Conservation (phyloP, 2,888 invertebrate species). For the Cremastinae sp. region DNA sequence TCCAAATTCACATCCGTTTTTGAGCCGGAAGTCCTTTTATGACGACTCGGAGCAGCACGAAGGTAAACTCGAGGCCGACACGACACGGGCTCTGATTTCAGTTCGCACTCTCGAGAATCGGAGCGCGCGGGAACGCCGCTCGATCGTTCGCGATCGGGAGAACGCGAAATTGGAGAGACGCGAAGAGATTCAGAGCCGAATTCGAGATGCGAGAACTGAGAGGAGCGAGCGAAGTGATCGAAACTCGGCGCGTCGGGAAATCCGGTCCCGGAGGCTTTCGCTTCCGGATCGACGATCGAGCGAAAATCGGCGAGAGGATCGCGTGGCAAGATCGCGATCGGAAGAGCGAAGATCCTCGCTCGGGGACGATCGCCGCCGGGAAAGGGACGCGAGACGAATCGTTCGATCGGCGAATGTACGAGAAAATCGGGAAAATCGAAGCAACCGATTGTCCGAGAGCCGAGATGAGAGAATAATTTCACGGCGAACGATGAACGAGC, state of each 20-base stretch:
- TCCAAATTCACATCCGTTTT: constrained; percentile 68
- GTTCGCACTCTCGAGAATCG: constrained; percentile 9
- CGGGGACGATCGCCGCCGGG: constrained; percentile 12
- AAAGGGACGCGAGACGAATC: constrained; percentile 8
- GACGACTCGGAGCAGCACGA: constrained; percentile 56
- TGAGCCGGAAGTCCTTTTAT: constrained; percentile 55
- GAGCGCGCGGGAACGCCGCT: constrained; percentile 35
- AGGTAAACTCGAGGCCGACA: constrained; percentile 1
- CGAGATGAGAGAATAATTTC: no score
- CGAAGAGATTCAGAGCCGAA: no score
- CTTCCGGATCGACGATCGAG: constrained; percentile 38
- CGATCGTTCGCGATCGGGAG: constrained; percentile 28
- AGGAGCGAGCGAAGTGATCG: neutral
- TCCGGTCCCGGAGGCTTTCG: no score
- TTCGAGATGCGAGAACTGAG: no score
- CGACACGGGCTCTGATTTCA: neutral
- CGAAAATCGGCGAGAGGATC: constrained; percentile 46
- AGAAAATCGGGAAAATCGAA: constrained; percentile 29
- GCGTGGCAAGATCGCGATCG: constrained; percentile 29
- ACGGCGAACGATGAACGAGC: constrained; percentile 11
- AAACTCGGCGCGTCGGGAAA: neutral
- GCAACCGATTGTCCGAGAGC: constrained; percentile 20
- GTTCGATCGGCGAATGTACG: constrained; percentile 33
- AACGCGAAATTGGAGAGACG: constrained; percentile 18
- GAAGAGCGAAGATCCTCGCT: constrained; percentile 24